These are phyloP conservation scores for Dicentrarchus labrax DNA, from an alignment of 2,113 vertebrate genomes.

Conservation along the genomic window DNA sequence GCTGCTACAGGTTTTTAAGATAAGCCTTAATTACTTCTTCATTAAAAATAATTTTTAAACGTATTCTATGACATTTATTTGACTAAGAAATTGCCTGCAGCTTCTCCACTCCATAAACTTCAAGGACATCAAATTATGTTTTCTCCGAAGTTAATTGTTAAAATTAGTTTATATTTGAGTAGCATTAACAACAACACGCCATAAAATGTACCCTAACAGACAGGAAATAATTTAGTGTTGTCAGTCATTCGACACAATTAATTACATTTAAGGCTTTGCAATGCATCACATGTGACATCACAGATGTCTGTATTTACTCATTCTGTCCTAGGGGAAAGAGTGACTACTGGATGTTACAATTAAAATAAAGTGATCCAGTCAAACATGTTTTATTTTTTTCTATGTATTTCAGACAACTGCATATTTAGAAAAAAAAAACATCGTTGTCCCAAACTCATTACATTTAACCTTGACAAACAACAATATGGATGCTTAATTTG, in stretches of 20 bases:
- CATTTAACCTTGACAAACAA: neutral
- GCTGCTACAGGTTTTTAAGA: slow-evolving; percentile 23
- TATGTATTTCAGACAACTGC: neutral
- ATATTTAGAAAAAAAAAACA: neutral
- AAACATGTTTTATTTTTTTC: neutral
- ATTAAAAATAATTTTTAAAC: neutral
- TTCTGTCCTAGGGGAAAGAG: neutral
- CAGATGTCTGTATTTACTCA: slow-evolving; percentile 28
- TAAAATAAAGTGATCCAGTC: neutral
- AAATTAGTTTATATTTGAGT: slow-evolving; percentile 2
- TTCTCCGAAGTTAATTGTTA: slow-evolving; percentile 4
- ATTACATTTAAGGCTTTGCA: slow-evolving; percentile 7
- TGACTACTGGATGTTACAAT: neutral
- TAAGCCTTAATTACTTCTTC: slow-evolving; percentile 1
- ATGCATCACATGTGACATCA: slow-evolving; percentile 13
- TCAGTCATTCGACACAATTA: slow-evolving; percentile 14
- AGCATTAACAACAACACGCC: neutral
- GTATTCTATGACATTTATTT: neutral
- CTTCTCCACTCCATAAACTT: slow-evolving; percentile 13
- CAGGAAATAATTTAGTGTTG: neutral
- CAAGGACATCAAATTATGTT: slow-evolving; percentile 6
- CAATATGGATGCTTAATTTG: slow-evolving; percentile 8
- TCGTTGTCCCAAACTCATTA: neutral
- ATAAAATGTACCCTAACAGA: slow-evolving; percentile 3
- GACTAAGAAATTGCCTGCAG: neutral